Percentiles rank a stretch among this genome's conserved stretches.
These are phyloP conservation scores for Matsumurasca onukii DNA, from an alignment of 1,140 invertebrate species.

Conservation along the genomic window DNA sequence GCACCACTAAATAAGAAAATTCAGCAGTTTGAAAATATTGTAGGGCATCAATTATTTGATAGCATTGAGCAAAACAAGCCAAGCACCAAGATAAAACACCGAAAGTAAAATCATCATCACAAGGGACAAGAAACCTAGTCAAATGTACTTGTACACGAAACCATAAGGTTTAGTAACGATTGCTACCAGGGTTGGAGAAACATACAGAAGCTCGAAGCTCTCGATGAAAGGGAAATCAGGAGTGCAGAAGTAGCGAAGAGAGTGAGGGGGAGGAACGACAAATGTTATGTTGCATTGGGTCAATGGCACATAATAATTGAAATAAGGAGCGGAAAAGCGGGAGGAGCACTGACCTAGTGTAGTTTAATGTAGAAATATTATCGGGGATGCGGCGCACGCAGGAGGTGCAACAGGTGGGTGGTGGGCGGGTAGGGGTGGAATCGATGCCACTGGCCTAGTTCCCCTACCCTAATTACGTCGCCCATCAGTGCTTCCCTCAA, in stretches of 20 bases:
- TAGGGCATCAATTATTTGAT: no score
- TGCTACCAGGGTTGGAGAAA: no score
- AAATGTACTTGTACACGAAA: no score
- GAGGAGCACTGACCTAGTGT: constrained; percentile 25
- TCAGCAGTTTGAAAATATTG: no score
- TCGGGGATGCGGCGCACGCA: constrained; percentile 18
- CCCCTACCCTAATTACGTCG: constrained; percentile 14
- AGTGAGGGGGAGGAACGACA: background rate
- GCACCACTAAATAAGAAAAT: no score
- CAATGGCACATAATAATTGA: constrained; percentile 26
- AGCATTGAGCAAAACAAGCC: no score
- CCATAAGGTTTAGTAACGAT: no score
- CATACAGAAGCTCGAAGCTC: no score
- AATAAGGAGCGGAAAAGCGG: constrained; percentile 24
- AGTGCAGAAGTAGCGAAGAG: background rate
- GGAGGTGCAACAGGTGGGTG: constrained; percentile 19
- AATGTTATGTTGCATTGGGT: constrained; percentile 13
- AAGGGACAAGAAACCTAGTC: no score
- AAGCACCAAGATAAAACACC: no score
- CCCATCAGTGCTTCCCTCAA: background rate
- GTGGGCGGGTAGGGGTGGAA: background rate
- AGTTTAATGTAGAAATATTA: constrained; percentile 28
- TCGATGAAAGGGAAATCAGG: no score
- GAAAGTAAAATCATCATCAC: no score
- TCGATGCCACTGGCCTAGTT: constrained; percentile 23